A percentile compares a stretch with the other conserved stretches of the same genome.
These are phyloP conservation scores for Elysia crispata DNA, from an alignment of 2,888 invertebrate genomes.

Conservation along the genomic window DNA sequence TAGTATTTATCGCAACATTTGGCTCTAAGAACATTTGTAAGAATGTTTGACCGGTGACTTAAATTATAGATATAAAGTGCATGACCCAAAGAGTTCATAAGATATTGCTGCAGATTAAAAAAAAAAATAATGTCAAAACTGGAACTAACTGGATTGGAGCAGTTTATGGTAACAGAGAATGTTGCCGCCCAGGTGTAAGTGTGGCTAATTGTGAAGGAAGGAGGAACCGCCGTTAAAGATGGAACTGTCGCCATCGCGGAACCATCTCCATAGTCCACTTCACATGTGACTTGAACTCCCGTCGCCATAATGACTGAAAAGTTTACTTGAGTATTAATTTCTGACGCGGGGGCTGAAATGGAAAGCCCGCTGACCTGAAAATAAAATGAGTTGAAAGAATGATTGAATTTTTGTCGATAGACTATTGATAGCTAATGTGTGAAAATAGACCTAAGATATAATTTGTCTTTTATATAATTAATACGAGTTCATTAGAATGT, in stretches of 20 bases:
- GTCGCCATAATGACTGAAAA: constrained; percentile 54
- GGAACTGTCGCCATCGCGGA: background rate
- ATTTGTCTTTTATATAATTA: too few relatives aligned
- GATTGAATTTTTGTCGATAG: too few relatives aligned
- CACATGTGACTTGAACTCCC: constrained; percentile 67
- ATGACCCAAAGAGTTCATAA: too few relatives aligned
- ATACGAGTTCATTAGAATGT: too few relatives aligned
- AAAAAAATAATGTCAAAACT: too few relatives aligned
- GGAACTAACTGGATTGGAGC: constrained; percentile 59
- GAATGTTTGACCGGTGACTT: too few relatives aligned
- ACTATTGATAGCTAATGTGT: too few relatives aligned
- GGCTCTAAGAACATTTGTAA: too few relatives aligned
- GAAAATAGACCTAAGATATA: too few relatives aligned
- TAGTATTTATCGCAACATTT: too few relatives aligned
- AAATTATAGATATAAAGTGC: too few relatives aligned
- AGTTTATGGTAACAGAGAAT: constrained; percentile 54
- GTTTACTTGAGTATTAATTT: background rate
- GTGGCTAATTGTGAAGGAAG: constrained; percentile 42
- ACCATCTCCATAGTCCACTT: constrained; percentile 59
- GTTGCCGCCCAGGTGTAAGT: constrained; percentile 54
- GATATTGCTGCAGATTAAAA: too few relatives aligned
- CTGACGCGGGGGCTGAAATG: background rate
- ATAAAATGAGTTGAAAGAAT: background rate
- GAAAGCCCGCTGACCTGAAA: constrained; percentile 5
- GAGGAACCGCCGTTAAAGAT: constrained; percentile 37